These are phyloP conservation scores for Opisthograptis luteolata DNA, from an alignment of 2,888 invertebrate species.

Conservation along the genomic window DNA sequence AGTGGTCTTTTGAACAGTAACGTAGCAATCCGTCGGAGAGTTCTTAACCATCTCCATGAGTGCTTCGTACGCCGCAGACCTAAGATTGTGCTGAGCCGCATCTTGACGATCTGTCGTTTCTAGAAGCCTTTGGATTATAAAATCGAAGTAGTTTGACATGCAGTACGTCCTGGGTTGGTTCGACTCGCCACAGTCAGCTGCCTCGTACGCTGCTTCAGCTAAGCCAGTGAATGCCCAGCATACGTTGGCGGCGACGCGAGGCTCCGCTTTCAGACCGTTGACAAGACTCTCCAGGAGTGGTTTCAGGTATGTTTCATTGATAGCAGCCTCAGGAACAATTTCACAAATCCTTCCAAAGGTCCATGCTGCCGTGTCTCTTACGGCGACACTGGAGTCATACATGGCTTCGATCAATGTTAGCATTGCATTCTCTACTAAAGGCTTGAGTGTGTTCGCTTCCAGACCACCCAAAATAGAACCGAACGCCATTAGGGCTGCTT, in stretches of 20 bases:
- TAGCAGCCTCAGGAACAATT: constrained; percentile 97
- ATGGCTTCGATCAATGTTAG: constrained; percentile 97
- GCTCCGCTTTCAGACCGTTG: constrained; percentile 95
- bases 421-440: constrained; percentile 98
- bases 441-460: constrained; percentile 93
- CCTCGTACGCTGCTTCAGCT: constrained; percentile 98
- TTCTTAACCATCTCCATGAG: constrained; percentile 99
- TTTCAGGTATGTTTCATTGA: constrained; percentile 93
- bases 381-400: constrained; percentile 97
- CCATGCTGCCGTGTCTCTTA: constrained; percentile 99
- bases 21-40: constrained; percentile 98
- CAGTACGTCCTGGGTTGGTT: constrained; percentile 95
- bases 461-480: constrained; percentile 97
- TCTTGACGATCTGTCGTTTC: constrained; percentile 98
- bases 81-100: constrained; percentile 95
- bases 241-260: constrained; percentile 98
- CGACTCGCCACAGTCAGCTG: constrained; percentile 88
- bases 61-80: constrained; percentile 99
- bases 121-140: constrained; percentile 94
- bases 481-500: constrained; percentile 99
- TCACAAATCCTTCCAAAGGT: constrained; percentile 99
- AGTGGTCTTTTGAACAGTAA: constrained; percentile 97
- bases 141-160: constrained; percentile 96
- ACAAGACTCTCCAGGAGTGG: constrained; percentile 92
- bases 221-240: constrained; percentile 99